phyloP scores from a whole-genome alignment of 2,888 invertebrate species.

The Dysmachus trigonus region DNA sequence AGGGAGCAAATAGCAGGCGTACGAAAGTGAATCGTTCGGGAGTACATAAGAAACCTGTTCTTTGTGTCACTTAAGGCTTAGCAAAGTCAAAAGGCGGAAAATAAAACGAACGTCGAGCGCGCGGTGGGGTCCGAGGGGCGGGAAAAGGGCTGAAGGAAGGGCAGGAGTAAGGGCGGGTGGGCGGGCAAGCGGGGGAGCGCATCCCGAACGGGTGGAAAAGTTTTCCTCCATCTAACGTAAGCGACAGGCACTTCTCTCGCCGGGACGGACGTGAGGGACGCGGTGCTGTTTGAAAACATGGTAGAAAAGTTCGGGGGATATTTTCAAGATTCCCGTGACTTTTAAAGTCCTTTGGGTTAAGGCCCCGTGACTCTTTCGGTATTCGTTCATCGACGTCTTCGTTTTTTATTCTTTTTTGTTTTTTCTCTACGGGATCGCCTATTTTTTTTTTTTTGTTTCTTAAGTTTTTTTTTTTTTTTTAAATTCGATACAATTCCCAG shows the following conservation, averaged over 20 bases:
- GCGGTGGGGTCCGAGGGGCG: neutral
- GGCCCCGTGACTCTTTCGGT: conserved; percentile 12
- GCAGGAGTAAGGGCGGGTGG: too few species aligned
- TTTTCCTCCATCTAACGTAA: conserved; percentile 11
- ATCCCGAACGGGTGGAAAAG: conserved; percentile 31
- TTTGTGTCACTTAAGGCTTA: conserved; percentile 43
- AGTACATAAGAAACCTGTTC: conserved; percentile 42
- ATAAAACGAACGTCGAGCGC: conserved; percentile 13
- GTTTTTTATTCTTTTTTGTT: neutral
- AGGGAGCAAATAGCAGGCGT: conserved; percentile 36
- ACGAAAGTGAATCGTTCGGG: conserved; percentile 37
- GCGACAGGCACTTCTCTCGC: neutral
- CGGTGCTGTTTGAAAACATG: conserved; percentile 25
- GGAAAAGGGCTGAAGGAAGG: neutral
- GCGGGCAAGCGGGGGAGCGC: neutral
- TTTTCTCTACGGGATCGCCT: neutral
- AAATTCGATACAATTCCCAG: neutral
- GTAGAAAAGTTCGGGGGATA: neutral
- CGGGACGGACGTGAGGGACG: neutral
- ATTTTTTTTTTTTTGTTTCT: too few species aligned
- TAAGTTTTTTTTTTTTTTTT: too few species aligned
- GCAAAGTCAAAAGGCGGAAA: conserved; percentile 44
- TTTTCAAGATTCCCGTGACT: conserved; percentile 34
- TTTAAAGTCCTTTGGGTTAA: conserved; percentile 28
- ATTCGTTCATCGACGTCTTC: neutral